phyloP scores from a whole-genome alignment of 2,888 invertebrate genomes.

The Nemoura dubitans region DNA sequence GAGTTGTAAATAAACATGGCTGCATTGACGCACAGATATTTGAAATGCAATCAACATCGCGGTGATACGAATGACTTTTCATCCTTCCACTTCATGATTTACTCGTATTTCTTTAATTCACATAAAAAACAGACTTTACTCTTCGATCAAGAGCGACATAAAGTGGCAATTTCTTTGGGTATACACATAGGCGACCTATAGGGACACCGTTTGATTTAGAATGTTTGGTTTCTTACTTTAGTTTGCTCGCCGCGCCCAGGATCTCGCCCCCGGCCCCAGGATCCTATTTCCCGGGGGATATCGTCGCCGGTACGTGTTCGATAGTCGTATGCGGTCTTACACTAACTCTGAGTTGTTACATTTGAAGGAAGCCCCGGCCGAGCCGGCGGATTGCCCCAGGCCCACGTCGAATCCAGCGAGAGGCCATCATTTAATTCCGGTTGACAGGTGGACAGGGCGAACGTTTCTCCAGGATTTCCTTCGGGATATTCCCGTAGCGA shows the following conservation, averaged over 20 bases:
- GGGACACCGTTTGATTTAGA: conserved; percentile 33
- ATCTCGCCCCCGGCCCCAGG: conserved; percentile 19
- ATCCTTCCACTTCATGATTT: neutral
- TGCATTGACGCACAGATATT: neutral
- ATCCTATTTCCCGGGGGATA: conserved; percentile 38
- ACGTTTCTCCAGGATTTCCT: conserved; percentile 50
- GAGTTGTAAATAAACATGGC: neutral
- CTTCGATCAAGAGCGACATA: neutral
- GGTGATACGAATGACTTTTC: neutral
- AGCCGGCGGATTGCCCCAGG: neutral
- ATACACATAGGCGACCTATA: neutral
- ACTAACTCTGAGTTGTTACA: conserved; percentile 40
- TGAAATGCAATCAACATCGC: neutral
- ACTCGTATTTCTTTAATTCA: neutral
- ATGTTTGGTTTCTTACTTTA: conserved; percentile 38
- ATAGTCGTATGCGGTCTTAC: neutral
- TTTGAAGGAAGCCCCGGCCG: neutral
- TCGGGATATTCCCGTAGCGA: conserved; percentile 44
- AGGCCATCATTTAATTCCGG: conserved; percentile 51
- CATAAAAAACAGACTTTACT: neutral
- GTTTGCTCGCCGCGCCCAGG: neutral
- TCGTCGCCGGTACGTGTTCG: conserved; percentile 22
- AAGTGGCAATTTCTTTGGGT: conserved; percentile 14
- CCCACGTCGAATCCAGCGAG: conserved; percentile 21
- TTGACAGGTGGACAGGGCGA: conserved; percentile 50